Evolutionary conservation across 2,113 vertebrate genomes (phyloP).

Genomic region (Menura novaehollandiae): DNA sequence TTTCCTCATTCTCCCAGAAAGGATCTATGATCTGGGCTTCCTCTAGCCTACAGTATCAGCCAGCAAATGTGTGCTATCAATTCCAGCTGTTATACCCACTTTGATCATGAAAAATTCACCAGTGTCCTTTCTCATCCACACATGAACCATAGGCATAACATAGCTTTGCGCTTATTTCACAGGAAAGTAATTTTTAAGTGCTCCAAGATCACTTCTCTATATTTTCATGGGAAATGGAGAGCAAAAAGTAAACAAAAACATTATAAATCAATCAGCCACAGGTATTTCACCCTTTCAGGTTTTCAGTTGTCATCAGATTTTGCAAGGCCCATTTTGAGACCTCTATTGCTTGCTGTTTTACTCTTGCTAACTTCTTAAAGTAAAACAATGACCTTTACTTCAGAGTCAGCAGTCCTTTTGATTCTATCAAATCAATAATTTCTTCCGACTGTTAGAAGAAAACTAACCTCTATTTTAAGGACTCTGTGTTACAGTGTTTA

Average conservation of each 20-base stretch:
- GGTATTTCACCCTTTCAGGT: not conserved
- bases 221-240: not conserved
- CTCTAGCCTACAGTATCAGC: not conserved
- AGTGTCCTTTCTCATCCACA: not conserved
- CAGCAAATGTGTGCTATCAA: not conserved
- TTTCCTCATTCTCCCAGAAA: not conserved
- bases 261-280: not conserved
- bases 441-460: not conserved
- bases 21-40: not conserved
- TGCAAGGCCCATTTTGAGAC: not conserved
- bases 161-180: not conserved
- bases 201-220: not conserved
- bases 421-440: slow-evolving; percentile 18
- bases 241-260: not conserved
- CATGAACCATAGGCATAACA: not conserved
- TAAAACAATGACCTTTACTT: slow-evolving; percentile 24
- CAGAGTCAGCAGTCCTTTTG: not conserved
- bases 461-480: not conserved
- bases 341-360: not conserved
- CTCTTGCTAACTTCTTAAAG: not conserved
- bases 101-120: not conserved
- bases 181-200: not conserved
- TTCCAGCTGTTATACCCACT: not conserved
- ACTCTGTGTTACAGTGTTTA: not conserved
- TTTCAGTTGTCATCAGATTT: not conserved